Evolutionary conservation across 2,888 invertebrate species (phyloP).

Genomic region (Gryllus longicercus): DNA sequence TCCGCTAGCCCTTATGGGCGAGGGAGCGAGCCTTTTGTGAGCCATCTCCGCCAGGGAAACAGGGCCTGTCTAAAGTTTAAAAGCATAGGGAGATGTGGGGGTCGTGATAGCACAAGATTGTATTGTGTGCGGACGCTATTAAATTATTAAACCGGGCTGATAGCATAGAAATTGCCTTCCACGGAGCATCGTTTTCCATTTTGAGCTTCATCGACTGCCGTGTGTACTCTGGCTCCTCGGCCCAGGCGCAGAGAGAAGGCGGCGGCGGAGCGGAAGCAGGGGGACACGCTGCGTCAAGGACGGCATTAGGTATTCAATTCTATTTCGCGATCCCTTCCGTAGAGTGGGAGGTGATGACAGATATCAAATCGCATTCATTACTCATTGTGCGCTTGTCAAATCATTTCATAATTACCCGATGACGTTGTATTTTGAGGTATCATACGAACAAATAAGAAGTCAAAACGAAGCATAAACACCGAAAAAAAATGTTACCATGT

Average conservation of each 20-base stretch:
- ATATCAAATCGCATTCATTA: no score
- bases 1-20: not conserved
- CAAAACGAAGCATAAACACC: no score
- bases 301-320: not conserved
- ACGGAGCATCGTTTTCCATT: conserved; percentile 18
- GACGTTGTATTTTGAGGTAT: no score
- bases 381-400: no score
- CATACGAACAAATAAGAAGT: no score
- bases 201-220: conserved; percentile 12
- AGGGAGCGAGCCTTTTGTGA: not conserved
- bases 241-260: not conserved
- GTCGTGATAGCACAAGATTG: conserved; percentile 1
- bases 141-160: conserved; percentile 27
- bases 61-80: conserved; percentile 19
- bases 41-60: conserved; percentile 17
- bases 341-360: no score
- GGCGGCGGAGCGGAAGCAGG: not conserved
- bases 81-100: not conserved
- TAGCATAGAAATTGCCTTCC: conserved; percentile 21
- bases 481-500: no score
- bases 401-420: no score
- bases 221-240: conserved; percentile 10
- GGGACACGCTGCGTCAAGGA: not conserved
- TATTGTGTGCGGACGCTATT: conserved; percentile 26
- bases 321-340: not conserved